Evolutionary conservation across 2,888 invertebrate genomes (phyloP).

Genomic region (Hemithea aestivaria): DNA sequence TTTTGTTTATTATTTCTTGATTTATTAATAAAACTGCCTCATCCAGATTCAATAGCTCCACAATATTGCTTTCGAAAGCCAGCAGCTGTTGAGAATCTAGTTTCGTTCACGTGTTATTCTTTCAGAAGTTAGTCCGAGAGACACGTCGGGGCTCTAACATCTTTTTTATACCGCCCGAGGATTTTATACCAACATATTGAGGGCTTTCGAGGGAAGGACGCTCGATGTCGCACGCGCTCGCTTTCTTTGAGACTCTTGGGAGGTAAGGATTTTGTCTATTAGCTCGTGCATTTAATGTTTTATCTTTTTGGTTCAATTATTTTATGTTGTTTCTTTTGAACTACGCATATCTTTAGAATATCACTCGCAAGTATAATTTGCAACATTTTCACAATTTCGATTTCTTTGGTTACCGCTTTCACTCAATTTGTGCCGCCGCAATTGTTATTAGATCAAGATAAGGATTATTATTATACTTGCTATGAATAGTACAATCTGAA

Average conservation of each 20-base stretch:
- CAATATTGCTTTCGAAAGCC: constrained; percentile 35
- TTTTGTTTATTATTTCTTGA: too few relatives aligned
- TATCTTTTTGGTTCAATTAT: too few relatives aligned
- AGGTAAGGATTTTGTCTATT: constrained; percentile 4
- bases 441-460: too few relatives aligned
- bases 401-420: too few relatives aligned
- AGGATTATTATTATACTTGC: too few relatives aligned
- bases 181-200: constrained; percentile 10
- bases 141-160: constrained; percentile 8
- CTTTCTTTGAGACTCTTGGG: not conserved
- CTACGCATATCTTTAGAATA: too few relatives aligned
- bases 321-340: too few relatives aligned
- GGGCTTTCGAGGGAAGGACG: not conserved
- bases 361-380: too few relatives aligned
- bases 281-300: too few relatives aligned
- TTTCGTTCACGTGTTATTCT: constrained; percentile 62
- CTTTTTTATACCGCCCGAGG: constrained; percentile 6
- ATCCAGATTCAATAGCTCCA: constrained; percentile 31
- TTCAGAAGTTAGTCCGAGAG: constrained; percentile 51
- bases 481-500: too few relatives aligned
- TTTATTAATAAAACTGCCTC: constrained; percentile 7
- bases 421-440: too few relatives aligned
- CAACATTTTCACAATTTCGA: too few relatives aligned
- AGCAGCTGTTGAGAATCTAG: constrained; percentile 65
- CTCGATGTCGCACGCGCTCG: not conserved